phyloP scores from a whole-genome alignment of 1,140 invertebrate genomes.

The Schlechtendalia chinensis region DNA sequence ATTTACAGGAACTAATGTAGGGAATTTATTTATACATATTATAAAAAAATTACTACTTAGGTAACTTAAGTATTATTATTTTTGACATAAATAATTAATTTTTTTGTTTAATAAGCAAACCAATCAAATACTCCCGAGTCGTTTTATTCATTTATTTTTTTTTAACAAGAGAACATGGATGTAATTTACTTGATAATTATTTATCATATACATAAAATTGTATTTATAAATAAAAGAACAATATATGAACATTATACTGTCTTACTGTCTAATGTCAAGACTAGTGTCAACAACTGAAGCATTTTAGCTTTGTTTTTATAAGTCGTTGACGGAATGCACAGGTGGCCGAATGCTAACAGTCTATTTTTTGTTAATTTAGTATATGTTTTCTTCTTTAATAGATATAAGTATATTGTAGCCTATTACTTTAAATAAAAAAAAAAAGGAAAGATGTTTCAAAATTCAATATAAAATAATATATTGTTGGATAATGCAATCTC shows the following conservation, averaged over 20 bases:
- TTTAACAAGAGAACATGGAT: slow-evolving; percentile 13
- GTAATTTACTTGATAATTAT: slow-evolving; percentile 28
- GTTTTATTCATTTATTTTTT: not conserved
- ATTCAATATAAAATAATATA: slow-evolving; percentile 34
- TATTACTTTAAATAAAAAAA: slow-evolving; percentile 44
- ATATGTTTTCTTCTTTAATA: slow-evolving; percentile 25
- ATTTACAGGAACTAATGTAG: slow-evolving; percentile 48
- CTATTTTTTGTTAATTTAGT: slow-evolving; percentile 44
- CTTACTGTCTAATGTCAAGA: slow-evolving; percentile 43
- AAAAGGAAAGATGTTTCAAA: slow-evolving; percentile 45
- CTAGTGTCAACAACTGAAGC: slow-evolving; percentile 44
- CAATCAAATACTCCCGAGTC: slow-evolving; percentile 23
- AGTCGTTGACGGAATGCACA: slow-evolving; percentile 44
- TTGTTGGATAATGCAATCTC: slow-evolving; percentile 40
- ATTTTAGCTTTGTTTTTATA: not conserved
- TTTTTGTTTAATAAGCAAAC: slow-evolving; percentile 31
- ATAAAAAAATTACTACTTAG: slow-evolving; percentile 42
- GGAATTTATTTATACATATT: slow-evolving; percentile 30
- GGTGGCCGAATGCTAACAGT: slow-evolving; percentile 34
- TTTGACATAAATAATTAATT: slow-evolving; percentile 37
- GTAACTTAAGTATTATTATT: slow-evolving; percentile 43
- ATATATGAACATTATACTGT: slow-evolving; percentile 31
- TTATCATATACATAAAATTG: slow-evolving; percentile 23
- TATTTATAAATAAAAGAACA: slow-evolving; percentile 35
- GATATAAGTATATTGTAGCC: slow-evolving; percentile 48